Evolutionary conservation across 2,113 vertebrate species (phyloP).

Genomic region (Cyanoramphus novaezelandiae): DNA sequence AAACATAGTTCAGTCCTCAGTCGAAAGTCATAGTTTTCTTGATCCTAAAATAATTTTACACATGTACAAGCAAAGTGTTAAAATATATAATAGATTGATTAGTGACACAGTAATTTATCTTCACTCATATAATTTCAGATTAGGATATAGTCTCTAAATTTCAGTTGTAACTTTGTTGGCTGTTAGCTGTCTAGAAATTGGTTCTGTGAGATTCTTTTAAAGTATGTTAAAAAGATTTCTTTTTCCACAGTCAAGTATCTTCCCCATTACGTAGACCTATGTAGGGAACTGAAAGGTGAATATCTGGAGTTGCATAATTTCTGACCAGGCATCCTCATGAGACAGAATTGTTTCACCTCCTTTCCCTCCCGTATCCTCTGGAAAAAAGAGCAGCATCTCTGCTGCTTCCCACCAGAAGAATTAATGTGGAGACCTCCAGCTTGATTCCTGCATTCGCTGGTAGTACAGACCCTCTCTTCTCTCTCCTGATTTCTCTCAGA

Average conservation of each 20-base stretch:
- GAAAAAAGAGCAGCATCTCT: not conserved
- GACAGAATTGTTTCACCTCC: not conserved
- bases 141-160: not conserved
- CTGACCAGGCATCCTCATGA: accelerated
- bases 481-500: not conserved
- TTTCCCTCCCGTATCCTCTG: not conserved
- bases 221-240: not conserved
- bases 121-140: not conserved
- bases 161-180: not conserved
- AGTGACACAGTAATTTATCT: not conserved
- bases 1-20: not conserved
- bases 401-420: not conserved
- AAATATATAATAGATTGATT: not conserved
- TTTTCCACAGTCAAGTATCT: not conserved
- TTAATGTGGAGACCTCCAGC: not conserved
- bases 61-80: not conserved
- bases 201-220: not conserved
- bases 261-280: not conserved
- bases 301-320: not conserved
- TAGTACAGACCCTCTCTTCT: not conserved
- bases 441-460: not conserved
- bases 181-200: not conserved
- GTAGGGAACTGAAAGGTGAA: not conserved
- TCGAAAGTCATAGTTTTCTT: not conserved
- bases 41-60: not conserved